These are phyloP conservation scores for Amaurobius ferox DNA, from an alignment of 2,888 invertebrate genomes.

Conservation along the genomic window DNA sequence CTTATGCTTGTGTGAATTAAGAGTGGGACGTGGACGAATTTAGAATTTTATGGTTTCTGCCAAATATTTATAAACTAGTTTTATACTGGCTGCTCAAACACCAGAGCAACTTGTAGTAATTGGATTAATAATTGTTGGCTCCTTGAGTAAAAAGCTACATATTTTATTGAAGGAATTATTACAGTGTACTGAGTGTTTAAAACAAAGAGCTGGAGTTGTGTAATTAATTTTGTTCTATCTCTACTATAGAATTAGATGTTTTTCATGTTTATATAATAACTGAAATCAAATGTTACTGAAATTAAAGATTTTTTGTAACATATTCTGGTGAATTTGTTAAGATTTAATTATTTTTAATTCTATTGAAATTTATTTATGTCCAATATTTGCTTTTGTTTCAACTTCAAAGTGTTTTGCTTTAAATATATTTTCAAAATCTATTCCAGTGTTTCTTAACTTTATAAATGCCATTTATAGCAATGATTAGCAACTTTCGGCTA, in stretches of 20 bases:
- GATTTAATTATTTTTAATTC: no score
- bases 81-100: conserved; percentile 5
- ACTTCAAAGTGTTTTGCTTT: no score
- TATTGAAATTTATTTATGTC: no score
- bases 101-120: conserved; percentile 10
- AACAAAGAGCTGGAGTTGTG: not conserved
- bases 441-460: no score
- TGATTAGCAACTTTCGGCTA: no score
- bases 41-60: not conserved
- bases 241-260: not conserved
- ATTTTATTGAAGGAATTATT: not conserved
- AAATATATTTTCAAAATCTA: no score
- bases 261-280: not conserved
- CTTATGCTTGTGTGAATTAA: not conserved
- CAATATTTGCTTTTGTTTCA: no score
- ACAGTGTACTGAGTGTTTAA: not conserved
- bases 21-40: not conserved
- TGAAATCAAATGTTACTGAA: no score
- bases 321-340: no score
- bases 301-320: no score
- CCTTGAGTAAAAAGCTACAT: not conserved
- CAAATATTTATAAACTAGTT: conserved; percentile 21
- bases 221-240: no score
- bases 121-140: not conserved
- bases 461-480: no score